Evolutionary conservation across 2,113 vertebrate species (phyloP).

Genomic region (Spheniscus mendiculus): DNA sequence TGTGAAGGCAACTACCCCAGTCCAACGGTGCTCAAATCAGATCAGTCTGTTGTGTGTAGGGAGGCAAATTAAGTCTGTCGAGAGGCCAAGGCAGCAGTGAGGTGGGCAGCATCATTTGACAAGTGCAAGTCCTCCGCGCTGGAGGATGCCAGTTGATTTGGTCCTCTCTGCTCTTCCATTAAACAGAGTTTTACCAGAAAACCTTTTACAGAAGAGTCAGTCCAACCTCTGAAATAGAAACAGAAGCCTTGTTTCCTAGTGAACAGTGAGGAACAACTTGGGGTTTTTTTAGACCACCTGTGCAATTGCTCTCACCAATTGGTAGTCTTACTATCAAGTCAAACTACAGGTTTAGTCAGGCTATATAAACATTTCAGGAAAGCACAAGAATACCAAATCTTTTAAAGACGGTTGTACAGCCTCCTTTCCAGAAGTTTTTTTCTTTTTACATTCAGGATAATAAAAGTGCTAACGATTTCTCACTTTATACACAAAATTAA

Average conservation of each 20-base stretch:
- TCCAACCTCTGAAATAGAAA: not conserved
- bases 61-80: accelerated
- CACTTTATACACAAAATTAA: slow-evolving; percentile 12
- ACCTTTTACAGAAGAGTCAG: not conserved
- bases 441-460: not conserved
- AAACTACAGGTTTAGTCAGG: not conserved
- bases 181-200: not conserved
- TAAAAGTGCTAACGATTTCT: slow-evolving; percentile 1
- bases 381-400: not conserved
- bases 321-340: not conserved
- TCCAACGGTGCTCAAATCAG: not conserved
- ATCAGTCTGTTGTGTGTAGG: not conserved
- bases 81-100: not conserved
- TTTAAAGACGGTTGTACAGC: not conserved
- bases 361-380: not conserved
- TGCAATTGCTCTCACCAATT: not conserved
- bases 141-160: not conserved
- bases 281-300: not conserved
- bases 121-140: not conserved
- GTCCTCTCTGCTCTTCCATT: not conserved
- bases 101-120: not conserved
- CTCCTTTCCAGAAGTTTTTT: not conserved
- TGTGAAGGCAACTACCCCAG: not conserved
- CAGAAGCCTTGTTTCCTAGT: not conserved
- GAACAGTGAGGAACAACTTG: not conserved